Conservation (phyloP, 2,888 invertebrate species). For the Stenichneumon culpator region DNA sequence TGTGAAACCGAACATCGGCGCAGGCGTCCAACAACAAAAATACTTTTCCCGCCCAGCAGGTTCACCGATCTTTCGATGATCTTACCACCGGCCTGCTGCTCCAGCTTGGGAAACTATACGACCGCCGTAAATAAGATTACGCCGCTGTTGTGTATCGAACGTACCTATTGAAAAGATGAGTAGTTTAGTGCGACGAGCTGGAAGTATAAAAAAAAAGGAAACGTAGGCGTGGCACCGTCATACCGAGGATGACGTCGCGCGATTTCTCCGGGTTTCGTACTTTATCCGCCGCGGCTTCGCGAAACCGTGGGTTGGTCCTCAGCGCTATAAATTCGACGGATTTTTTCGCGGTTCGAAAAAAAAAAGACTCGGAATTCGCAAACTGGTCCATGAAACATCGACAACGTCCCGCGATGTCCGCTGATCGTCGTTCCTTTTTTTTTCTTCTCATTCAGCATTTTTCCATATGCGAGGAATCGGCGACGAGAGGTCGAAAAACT, state of each 20-base stretch:
- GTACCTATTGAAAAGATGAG: constrained; percentile 30
- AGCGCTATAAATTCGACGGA: constrained; percentile 63
- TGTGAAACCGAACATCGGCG: constrained; percentile 1
- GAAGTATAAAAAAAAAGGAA: constrained; percentile 32
- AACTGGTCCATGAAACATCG: constrained; percentile 37
- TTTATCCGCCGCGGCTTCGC: constrained; percentile 41
- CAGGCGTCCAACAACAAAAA: neutral
- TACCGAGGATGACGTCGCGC: constrained; percentile 62
- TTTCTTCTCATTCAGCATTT: constrained; percentile 39
- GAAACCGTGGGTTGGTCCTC: constrained; percentile 66
- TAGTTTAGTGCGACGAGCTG: constrained; percentile 1
- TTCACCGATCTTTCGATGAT: constrained; percentile 7
- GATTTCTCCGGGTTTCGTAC: constrained; percentile 54
- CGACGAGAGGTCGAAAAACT: constrained; percentile 34
- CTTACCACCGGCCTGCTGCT: neutral
- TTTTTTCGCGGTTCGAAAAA: constrained; percentile 27
- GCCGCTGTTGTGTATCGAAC: constrained; percentile 21
- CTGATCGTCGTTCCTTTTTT: constrained; percentile 20
- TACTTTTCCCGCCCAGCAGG: neutral
- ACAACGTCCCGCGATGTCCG: constrained; percentile 15
- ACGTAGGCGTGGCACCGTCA: constrained; percentile 65
- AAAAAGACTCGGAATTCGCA: constrained; percentile 22
- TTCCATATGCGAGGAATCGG: constrained; percentile 44
- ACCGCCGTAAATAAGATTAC: constrained; percentile 28
- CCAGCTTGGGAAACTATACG: constrained; percentile 9